These are phyloP conservation scores for Lepidonotus clava DNA, from an alignment of 2,888 invertebrate genomes.

Conservation along the genomic window DNA sequence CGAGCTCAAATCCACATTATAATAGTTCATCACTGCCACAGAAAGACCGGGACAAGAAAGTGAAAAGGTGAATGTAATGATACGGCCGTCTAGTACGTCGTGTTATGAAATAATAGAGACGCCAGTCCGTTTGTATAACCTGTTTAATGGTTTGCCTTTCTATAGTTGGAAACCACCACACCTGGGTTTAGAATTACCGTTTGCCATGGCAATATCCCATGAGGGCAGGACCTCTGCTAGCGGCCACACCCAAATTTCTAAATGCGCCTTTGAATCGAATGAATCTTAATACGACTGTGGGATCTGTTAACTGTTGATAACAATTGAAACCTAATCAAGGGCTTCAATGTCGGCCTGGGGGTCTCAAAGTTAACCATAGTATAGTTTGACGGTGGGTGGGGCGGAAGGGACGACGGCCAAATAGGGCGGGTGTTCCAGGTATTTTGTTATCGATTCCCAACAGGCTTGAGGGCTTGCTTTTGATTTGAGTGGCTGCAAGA, in stretches of 20 bases:
- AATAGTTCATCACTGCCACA: background rate
- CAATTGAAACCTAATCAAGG: constrained; percentile 36
- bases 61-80: background rate
- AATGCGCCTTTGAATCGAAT: background rate
- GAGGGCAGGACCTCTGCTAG: too few relatives aligned
- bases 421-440: background rate
- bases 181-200: constrained; percentile 37
- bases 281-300: constrained; percentile 38
- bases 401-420: background rate
- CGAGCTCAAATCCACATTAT: background rate
- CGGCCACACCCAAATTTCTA: constrained; percentile 11
- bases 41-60: background rate
- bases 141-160: constrained; percentile 29
- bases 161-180: constrained; percentile 16
- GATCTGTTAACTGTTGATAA: background rate
- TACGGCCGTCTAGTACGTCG: background rate
- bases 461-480: constrained; percentile 46
- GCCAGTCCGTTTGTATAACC: background rate
- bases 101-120: background rate
- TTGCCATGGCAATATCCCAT: background rate
- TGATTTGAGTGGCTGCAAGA: background rate
- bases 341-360: background rate
- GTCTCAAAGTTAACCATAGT: constrained; percentile 30
- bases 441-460: constrained; percentile 47
- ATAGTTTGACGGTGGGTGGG: background rate